Evolutionary conservation across 2,113 vertebrate species (phyloP), one percentile per base, ranked within the genome.

Genomic region (Campylomormyrus tamandua): DNA sequence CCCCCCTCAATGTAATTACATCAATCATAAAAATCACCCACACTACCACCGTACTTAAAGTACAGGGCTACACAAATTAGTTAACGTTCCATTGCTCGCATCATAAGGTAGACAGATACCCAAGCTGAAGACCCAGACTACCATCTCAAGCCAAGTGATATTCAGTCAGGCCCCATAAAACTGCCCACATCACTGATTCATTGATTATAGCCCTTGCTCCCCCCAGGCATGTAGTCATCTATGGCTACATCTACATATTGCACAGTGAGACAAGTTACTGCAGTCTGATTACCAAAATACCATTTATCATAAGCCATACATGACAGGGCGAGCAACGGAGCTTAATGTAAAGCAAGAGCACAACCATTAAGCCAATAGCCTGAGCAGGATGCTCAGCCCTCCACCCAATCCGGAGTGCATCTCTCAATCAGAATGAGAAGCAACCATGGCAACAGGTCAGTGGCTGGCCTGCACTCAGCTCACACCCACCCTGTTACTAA

Each of bases 321-420:
- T 27, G 49, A 87, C 15, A 3, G 48, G 13, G n/a, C 35, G 50
- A 42, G 9, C 48, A 87, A 90, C 91, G 90, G 93, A 95, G 95
- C 93, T 93, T 94, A 93, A 92, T 91, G 94, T 92, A 92, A 93
- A 94, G 91, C 94, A 94, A 91, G 92, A 94, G 93, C 95, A 91
- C 92, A 94, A 92, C 92, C 90, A 84, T 85, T 91, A 95, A 96
- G 94, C 93, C 31, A 80, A 19, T 17, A 80, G 35, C 13, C 15
- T 42, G 74, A 80, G 74, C 74, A 80, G 17, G 35, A 80, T 5
- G 13, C 5, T 3, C 17, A 39, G 5, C 13, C 15, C 35, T 80
- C 74, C 35, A 39, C 4, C 31, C 74, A 80, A 42, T 39, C 70
- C 27, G 0, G 31, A 6, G 70, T 11, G 35, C 70, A 42, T 19